Evolutionary conservation across 1,140 invertebrate species (phyloP).

Genomic region (Ostrea edulis): DNA sequence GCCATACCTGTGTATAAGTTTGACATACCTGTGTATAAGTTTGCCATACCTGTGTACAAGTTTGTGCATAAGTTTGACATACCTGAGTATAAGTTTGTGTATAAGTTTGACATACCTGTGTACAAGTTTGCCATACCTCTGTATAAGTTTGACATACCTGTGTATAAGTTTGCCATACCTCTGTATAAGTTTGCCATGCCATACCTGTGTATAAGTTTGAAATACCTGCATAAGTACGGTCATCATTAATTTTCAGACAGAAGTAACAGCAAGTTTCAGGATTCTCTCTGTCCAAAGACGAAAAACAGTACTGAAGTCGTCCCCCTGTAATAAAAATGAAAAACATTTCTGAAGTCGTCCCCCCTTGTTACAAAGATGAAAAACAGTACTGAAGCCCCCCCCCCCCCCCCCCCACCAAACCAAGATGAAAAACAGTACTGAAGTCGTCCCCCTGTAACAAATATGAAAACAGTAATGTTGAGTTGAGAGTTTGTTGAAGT

Average conservation of each 20-base stretch:
- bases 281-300: conserved; percentile 57
- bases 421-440: conserved; percentile 11
- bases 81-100: too few species aligned
- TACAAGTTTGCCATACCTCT: too few species aligned
- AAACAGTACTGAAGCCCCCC: too few species aligned
- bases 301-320: conserved; percentile 58
- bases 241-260: conserved; percentile 51
- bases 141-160: background rate
- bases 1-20: too few species aligned
- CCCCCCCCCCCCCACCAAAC: too few species aligned
- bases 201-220: background rate
- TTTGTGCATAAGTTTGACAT: too few species aligned
- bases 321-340: conserved; percentile 48
- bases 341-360: too few species aligned
- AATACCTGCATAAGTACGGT: conserved; percentile 60
- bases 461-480: background rate
- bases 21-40: too few species aligned
- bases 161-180: background rate
- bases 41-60: too few species aligned
- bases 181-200: background rate
- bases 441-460: background rate
- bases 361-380: background rate
- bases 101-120: background rate
- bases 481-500: too few species aligned
- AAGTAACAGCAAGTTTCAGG: conserved; percentile 54